Evolutionary conservation across 2,797 vertebrate genomes (phyloP).

Genomic region (Myotis vivesi): DNA sequence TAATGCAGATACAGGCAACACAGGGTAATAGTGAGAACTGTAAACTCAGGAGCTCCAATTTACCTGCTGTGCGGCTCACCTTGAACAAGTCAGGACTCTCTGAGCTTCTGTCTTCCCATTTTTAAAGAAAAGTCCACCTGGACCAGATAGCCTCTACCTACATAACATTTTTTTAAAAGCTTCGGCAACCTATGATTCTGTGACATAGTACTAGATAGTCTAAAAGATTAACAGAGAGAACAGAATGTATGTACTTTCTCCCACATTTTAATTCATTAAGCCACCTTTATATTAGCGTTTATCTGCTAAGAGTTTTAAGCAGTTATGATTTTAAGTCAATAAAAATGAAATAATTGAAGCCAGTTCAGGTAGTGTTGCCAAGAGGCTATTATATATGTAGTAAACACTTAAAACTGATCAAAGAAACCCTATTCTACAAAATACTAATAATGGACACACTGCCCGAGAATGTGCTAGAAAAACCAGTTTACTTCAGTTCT

Average conservation of each 20-base stretch:
- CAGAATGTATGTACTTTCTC: neutral
- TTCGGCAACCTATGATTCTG: neutral
- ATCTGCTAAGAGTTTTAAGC: neutral
- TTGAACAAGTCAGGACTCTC: neutral
- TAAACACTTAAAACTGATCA: slow-evolving; percentile 12
- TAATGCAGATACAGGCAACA: neutral
- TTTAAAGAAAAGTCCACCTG: neutral
- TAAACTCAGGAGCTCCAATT: neutral
- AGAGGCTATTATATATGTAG: neutral
- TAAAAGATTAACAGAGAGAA: neutral
- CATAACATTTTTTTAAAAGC: neutral
- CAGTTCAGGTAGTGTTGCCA: slow-evolving; percentile 11
- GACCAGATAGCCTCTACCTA: neutral
- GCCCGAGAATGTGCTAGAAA: neutral
- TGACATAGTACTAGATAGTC: neutral
- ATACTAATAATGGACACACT: neutral
- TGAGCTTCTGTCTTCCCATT: neutral
- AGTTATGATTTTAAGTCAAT: slow-evolving; percentile 36
- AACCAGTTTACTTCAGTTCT: neutral
- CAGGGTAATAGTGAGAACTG: neutral
- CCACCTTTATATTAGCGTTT: neutral
- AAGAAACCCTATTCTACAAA: neutral
- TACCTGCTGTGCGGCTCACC: neutral
- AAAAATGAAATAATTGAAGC: slow-evolving; percentile 38
- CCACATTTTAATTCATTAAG: slow-evolving; percentile 49